A percentile compares a stretch with the other conserved stretches of the same genome.
Evolutionary conservation across 2,113 vertebrate genomes (phyloP).

Genomic region (Gadus macrocephalus): DNA sequence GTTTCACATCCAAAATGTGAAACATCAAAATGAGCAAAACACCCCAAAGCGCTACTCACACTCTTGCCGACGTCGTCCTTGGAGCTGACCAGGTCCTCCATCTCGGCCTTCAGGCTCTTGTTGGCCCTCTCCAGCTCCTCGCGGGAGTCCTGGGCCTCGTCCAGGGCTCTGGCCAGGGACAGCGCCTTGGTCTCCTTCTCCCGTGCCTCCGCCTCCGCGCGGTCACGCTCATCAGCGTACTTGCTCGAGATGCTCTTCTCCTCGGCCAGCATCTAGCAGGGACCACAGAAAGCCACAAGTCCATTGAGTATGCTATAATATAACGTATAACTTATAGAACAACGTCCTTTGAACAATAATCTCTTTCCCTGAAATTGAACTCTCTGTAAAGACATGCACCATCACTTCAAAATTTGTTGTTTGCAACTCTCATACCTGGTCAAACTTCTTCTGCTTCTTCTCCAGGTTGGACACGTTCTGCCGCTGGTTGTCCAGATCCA

Average conservation of each 20-base stretch:
- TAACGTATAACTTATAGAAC: background rate
- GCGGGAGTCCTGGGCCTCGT: slow-evolving; percentile 81
- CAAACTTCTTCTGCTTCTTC: slow-evolving; percentile 98
- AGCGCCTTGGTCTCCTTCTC: slow-evolving; percentile 93
- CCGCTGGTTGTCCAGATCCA: slow-evolving; percentile 92
- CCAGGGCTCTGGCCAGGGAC: slow-evolving; percentile 84
- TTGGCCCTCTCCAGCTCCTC: slow-evolving; percentile 89
- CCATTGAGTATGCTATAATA: background rate
- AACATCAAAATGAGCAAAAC: no score
- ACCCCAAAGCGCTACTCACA: slow-evolving; percentile 64
- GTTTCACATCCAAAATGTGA: background rate
- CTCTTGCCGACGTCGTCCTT: slow-evolving; percentile 96
- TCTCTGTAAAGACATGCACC: no score
- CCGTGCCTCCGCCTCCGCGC: slow-evolving; percentile 89
- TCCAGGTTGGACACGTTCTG: slow-evolving; percentile 93
- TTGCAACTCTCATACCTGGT: slow-evolving; percentile 76
- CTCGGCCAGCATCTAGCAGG: slow-evolving; percentile 85
- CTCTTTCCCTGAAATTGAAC: no score
- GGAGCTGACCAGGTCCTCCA: slow-evolving; percentile 96
- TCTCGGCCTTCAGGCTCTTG: slow-evolving; percentile 84
- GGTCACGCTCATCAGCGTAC: slow-evolving; percentile 89
- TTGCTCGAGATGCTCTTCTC: slow-evolving; percentile 92
- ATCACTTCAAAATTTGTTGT: no score
- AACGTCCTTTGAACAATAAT: background rate
- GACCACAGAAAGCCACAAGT: background rate